These are phyloP conservation scores for Magallana gigas DNA, from an alignment of 1,140 invertebrate genomes.

Conservation along the genomic window DNA sequence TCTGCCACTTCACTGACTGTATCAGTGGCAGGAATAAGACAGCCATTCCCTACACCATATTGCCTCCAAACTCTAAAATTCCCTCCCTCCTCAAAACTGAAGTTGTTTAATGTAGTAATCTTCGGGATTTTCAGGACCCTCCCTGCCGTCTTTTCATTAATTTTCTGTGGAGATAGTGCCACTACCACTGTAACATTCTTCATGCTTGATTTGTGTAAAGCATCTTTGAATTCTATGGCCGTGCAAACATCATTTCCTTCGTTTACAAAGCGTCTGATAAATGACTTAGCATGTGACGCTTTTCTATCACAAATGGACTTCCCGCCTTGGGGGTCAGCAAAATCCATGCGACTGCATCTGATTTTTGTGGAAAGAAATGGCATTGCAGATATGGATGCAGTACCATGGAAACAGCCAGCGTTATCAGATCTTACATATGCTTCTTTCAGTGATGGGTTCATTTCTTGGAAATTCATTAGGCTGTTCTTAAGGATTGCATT, in stretches of 20 bases:
- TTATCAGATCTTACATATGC: conserved; percentile 40
- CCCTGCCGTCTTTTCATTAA: neutral
- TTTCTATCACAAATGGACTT: conserved; percentile 46
- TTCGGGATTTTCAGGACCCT: neutral
- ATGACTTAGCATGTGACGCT: conserved; percentile 27
- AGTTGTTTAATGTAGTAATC: conserved; percentile 34
- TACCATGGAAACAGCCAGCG: conserved; percentile 41
- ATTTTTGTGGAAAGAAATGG: neutral
- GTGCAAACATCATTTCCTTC: conserved; percentile 39
- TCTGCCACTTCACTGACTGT: neutral
- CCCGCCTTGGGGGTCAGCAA: conserved; percentile 48
- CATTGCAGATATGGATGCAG: neutral
- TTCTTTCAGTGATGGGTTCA: neutral
- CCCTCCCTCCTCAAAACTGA: neutral
- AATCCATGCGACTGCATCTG: neutral
- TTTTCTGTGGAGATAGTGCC: neutral
- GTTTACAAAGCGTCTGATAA: conserved; percentile 41
- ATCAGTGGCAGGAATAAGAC: too few relatives aligned
- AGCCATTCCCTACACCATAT: conserved; percentile 28
- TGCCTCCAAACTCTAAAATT: neutral
- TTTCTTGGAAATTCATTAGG: neutral
- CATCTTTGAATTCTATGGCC: conserved; percentile 16
- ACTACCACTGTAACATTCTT: conserved; percentile 37
- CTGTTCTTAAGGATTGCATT: conserved; percentile 18
- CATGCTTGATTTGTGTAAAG: conserved; percentile 24